A percentile compares a stretch with the other conserved stretches of the same genome.
Conservation (phyloP, 2,797 vertebrate genomes). For the Coregonus sp. region DNA sequence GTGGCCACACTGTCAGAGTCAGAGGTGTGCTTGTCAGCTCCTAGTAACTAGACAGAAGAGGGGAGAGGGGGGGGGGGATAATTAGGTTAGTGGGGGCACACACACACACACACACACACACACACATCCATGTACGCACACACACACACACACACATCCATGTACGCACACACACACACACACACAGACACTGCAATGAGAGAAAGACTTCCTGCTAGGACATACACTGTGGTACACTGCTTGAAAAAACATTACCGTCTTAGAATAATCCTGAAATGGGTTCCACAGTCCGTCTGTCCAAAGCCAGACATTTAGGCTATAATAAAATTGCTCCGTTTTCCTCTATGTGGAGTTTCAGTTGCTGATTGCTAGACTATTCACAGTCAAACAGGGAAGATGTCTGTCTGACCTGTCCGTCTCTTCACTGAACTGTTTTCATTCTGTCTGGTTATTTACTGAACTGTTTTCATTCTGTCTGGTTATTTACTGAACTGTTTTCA, state of each 20-base stretch:
- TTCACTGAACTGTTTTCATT: too few relatives aligned
- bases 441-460: too few relatives aligned
- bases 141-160: slow-evolving; percentile 3
- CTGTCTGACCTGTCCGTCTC: background rate
- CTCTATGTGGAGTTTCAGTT: background rate
- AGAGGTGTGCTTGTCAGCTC: slow-evolving; percentile 86
- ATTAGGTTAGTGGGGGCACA: background rate
- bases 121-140: background rate
- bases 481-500: background rate
- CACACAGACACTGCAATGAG: slow-evolving; percentile 3
- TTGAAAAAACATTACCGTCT: slow-evolving; percentile 31
- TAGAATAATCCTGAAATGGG: background rate
- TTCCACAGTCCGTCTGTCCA: background rate
- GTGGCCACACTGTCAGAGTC: slow-evolving; percentile 87
- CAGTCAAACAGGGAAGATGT: background rate
- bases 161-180: background rate
- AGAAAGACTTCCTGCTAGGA: background rate
- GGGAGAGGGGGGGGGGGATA: background rate
- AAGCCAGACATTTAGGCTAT: background rate
- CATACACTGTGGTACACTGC: background rate
- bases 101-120: background rate
- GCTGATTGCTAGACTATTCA: background rate
- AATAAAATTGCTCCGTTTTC: background rate
- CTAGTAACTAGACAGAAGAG: slow-evolving; percentile 74
- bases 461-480: too few relatives aligned